These are phyloP conservation scores for Sussaba pulchella DNA, from an alignment of 2,888 invertebrate species.

Conservation along the genomic window DNA sequence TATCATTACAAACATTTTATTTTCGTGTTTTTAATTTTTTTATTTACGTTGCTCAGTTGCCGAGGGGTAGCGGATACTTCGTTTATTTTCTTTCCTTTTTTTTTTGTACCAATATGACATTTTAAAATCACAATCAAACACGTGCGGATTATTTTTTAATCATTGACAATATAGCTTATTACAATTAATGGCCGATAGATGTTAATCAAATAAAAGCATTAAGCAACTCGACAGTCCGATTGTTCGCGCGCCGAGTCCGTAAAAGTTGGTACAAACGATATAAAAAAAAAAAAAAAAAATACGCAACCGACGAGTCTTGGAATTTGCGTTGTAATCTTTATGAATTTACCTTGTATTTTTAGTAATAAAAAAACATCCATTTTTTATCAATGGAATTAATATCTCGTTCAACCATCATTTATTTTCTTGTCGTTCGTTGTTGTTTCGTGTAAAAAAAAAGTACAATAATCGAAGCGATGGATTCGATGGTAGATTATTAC, in stretches of 20 bases:
- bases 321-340: constrained; percentile 66
- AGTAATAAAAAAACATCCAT: constrained; percentile 71
- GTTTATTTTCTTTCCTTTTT: not conserved
- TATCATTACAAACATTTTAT: too few species aligned
- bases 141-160: constrained; percentile 30
- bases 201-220: constrained; percentile 58
- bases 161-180: constrained; percentile 54
- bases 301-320: constrained; percentile 60
- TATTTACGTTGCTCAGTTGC: not conserved
- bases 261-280: constrained; percentile 65
- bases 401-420: constrained; percentile 12
- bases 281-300: constrained; percentile 32
- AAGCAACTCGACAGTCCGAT: constrained; percentile 63
- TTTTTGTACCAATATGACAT: not conserved
- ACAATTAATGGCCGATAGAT: constrained; percentile 48
- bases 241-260: constrained; percentile 43
- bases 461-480: constrained; percentile 3
- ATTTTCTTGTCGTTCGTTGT: constrained; percentile 5
- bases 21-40: not conserved
- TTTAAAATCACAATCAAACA: constrained; percentile 42
- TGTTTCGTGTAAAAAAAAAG: not conserved
- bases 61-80: not conserved
- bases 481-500: not conserved
- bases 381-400: constrained; percentile 52
- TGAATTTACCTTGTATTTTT: constrained; percentile 73